These are phyloP conservation scores for Clusia tigrina DNA, from an alignment of 2,888 invertebrate genomes.

Conservation along the genomic window DNA sequence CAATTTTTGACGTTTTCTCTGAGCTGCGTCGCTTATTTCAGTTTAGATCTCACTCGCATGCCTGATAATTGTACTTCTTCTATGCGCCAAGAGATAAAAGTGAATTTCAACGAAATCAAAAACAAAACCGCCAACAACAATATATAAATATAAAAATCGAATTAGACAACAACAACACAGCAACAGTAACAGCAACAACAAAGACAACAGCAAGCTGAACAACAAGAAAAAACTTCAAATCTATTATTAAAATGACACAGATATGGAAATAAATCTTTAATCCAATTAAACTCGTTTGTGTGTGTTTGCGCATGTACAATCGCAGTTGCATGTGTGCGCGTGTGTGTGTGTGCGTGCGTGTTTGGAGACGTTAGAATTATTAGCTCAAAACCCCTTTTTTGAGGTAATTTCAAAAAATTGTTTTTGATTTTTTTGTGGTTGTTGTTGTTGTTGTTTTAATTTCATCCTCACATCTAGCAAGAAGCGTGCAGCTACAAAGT, in stretches of 20 bases:
- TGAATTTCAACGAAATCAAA: slow-evolving; percentile 3
- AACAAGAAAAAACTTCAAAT: slow-evolving; percentile 2
- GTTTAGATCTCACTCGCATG: too few species aligned
- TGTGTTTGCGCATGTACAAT: slow-evolving; percentile 49
- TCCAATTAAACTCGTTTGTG: slow-evolving; percentile 58
- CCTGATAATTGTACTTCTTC: too few species aligned
- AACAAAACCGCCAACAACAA: background rate
- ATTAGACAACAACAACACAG: background rate
- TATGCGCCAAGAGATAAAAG: background rate
- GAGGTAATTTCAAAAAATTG: background rate
- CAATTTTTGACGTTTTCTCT: too few species aligned
- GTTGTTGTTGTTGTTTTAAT: background rate
- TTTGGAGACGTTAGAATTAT: slow-evolving; percentile 1
- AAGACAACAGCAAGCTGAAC: background rate
- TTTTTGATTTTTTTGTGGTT: background rate
- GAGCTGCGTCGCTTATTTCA: too few species aligned
- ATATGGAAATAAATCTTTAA: slow-evolving; percentile 52
- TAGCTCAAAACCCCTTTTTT: background rate
- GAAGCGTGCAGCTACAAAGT: background rate
- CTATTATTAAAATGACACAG: slow-evolving; percentile 12
- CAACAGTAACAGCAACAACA: background rate
- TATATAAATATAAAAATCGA: background rate
- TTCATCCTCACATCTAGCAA: background rate
- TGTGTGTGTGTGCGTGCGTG: slow-evolving; percentile 15
- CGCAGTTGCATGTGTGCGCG: background rate